phyloP scores from a whole-genome alignment of 2,888 invertebrate genomes.

The Agriopis marginaria region DNA sequence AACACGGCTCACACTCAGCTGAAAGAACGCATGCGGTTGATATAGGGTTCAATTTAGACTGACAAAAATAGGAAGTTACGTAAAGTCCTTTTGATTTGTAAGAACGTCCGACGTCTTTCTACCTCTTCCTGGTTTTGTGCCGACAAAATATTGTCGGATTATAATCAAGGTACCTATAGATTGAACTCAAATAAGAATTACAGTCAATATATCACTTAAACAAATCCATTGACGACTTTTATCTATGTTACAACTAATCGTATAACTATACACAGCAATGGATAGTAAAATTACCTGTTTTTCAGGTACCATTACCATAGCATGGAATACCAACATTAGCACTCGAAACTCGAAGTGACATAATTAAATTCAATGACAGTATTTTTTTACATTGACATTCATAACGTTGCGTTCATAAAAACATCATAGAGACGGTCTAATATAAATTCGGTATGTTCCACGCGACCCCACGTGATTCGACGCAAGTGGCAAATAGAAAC shows the following conservation, averaged over 20 bases:
- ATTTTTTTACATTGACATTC: neutral
- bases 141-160: constrained; percentile 45
- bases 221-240: constrained; percentile 23
- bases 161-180: constrained; percentile 38
- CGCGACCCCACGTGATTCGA: too few species aligned
- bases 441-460: too few species aligned
- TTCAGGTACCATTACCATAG: neutral
- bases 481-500: too few species aligned
- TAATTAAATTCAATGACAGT: neutral
- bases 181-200: neutral
- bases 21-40: constrained; percentile 84
- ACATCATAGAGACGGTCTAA: too few species aligned
- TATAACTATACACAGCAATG: constrained; percentile 19
- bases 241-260: neutral
- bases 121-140: constrained; percentile 21
- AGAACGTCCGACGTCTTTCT: constrained; percentile 37
- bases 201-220: neutral
- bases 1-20: constrained; percentile 83
- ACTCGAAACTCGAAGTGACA: neutral
- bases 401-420: too few species aligned
- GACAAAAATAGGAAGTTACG: constrained; percentile 53
- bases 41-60: constrained; percentile 82
- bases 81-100: constrained; percentile 49
- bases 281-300: constrained; percentile 4
- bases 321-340: constrained; percentile 1